Evolutionary conservation across 2,113 vertebrate genomes (phyloP).

Genomic region (Crotalus horridus): DNA sequence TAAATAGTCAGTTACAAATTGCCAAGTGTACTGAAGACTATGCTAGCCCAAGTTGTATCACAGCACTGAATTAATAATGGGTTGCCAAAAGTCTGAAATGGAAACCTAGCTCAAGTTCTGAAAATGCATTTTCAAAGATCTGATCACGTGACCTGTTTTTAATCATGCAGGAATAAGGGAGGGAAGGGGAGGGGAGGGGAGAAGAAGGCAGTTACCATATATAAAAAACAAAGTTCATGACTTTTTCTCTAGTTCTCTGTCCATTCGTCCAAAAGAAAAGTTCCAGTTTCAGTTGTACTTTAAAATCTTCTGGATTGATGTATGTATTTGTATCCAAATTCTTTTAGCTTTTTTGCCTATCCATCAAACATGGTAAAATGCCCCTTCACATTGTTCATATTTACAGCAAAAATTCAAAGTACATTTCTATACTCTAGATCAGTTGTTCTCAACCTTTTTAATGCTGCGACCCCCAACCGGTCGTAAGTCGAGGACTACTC

Average conservation of each 20-base stretch:
- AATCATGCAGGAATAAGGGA: not conserved
- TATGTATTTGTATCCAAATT: not conserved
- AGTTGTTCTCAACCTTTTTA: no score
- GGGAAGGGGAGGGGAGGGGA: no score
- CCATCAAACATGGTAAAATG: not conserved
- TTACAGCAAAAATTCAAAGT: not conserved
- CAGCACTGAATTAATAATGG: not conserved
- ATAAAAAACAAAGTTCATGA: not conserved
- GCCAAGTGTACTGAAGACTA: conserved; percentile 7
- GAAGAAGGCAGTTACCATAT: not conserved
- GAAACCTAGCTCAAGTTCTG: not conserved
- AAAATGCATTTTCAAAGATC: not conserved
- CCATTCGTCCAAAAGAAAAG: not conserved
- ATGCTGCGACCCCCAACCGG: no score
- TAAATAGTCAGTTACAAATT: conserved; percentile 25
- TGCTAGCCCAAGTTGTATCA: conserved; percentile 24
- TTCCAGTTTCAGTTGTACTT: not conserved
- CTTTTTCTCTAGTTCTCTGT: not conserved
- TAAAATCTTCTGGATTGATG: not conserved
- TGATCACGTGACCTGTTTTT: not conserved
- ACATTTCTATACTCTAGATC: not conserved
- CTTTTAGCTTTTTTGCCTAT: not conserved
- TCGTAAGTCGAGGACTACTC: no score
- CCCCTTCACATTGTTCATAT: not conserved
- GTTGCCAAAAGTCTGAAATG: not conserved